Evolutionary conservation across 2,797 vertebrate species (phyloP), one percentile per base, ranked within the genome.

Genomic region (Saxicola maurus): DNA sequence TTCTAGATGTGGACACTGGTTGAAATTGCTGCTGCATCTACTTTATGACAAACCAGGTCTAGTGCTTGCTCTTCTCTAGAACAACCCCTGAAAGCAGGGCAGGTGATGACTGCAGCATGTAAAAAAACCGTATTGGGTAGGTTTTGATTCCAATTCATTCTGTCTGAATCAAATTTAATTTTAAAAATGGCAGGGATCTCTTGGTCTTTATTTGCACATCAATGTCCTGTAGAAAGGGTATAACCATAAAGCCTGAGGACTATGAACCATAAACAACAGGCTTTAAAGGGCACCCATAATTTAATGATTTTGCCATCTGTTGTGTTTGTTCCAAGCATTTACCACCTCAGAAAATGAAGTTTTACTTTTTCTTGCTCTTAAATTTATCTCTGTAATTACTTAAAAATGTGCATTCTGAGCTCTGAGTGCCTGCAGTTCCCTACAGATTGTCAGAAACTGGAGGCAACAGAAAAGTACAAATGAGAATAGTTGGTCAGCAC

Each of bases 301-400:
- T 67, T 78, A 35, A 37, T 79, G 20, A 17, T 79, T 83, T 81
- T 87, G 17, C 30, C 3, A 4, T 62, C 62, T 72, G 10, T 52
- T 79, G 24, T 84, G 42, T 46, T 78, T 43, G 19, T 86, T 87
- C 27, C 25, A 21, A 66, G 33, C 23, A 12, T 76, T 64, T 67
- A 33, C 6, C 33, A 38, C 53, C 52, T 82, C 33, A 56, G 60
- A 66, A 80, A 81, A 68, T 13, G 6, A 72, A 52, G 9, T 62
- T 90, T 88, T 86, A 67, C 21, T 65, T 31, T 49, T 59, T 80
- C 46, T 52, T 62, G 49, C 62, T 80, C 40, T 89, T 60, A 53
- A 52, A 56, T 21, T 75, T 7, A 0, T 60, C 33, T 59, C 45
- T 71, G 35, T 82, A 53, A 59, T 71, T 77, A 64, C 38, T 80